Base-by-base conservation (phyloP, 2,113 vertebrate species). In the Marmota monax region DNA sequence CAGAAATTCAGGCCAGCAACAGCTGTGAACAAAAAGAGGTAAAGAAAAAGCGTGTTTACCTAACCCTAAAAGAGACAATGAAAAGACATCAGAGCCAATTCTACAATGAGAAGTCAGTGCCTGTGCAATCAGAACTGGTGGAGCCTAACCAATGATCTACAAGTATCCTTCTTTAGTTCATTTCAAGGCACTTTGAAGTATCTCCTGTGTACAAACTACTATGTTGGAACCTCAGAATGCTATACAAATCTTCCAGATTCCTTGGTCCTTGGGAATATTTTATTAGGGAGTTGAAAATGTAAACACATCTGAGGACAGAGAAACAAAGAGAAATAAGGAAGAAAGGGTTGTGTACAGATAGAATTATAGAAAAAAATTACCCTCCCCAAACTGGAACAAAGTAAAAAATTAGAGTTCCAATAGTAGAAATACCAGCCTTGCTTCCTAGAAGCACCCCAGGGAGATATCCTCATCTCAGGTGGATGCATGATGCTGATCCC, bases 11-110 rank as follows among this genome's bases (percentile, higher is more conserved):
- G 53, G 61, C 32, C 69, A 93, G 63, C 73, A 87, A 94, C 94
- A 97, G 20, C 23, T 96, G 32, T 91, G 83, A 96, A 94, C 72
- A 96, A 76, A 97, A 96, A 69, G 93, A 74, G 84, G 94, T 65
- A 73, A 96, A 96, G 80, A 93, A 85, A 94, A 96, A 96, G 88
- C 63, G 34, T 79, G 91, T 96, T 96, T 92, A 80, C 84, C 74
- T 84, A 96, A 86, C 84, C 84, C 67, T 94, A 65, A 90, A 94
- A 91, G 17, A 67, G 88, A 92, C 45, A 22, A 65, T 89, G 95
- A 78, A 9, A 96, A 94, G 96, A 93, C 63, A 61, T 37, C 13
- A 90, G 61, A 1, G 0, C 20, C 45, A 45, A 8, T 32, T 13
- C 69, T 88, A 7, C 58, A 67, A 56, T 67, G 56, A 97, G 53